These are phyloP conservation scores for Cydia amplana DNA, from an alignment of 1,140 invertebrate genomes.

Conservation along the genomic window DNA sequence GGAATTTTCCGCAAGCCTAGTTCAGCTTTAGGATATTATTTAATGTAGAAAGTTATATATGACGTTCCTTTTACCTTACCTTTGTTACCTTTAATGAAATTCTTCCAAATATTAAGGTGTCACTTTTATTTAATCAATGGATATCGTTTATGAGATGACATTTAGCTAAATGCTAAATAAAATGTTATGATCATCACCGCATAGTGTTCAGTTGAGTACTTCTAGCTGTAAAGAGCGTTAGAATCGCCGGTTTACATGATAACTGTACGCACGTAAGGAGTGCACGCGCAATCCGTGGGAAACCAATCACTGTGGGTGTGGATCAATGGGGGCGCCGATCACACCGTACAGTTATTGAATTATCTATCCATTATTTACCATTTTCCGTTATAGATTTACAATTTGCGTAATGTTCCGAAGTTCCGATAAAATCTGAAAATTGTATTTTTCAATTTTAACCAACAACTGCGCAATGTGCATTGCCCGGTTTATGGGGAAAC, in stretches of 20 bases:
- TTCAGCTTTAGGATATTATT: neutral
- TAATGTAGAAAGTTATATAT: neutral
- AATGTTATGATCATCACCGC: no score
- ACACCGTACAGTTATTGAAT: slow-evolving; percentile 28
- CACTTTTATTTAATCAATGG: no score
- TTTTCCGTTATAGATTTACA: neutral
- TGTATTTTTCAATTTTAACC: neutral
- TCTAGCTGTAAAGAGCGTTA: neutral
- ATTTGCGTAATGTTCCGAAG: neutral
- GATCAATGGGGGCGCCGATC: slow-evolving; percentile 30
- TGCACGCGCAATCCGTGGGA: slow-evolving; percentile 22
- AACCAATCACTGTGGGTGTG: slow-evolving; percentile 22
- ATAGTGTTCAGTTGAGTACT: neutral
- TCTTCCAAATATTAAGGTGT: neutral
- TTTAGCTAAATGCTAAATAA: no score
- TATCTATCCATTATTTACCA: slow-evolving; percentile 14
- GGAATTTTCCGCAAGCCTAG: slow-evolving; percentile 8
- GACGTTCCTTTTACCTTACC: no score
- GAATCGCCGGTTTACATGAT: neutral
- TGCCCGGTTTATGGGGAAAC: no score
- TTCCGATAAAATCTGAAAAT: neutral
- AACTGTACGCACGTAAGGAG: slow-evolving; percentile 6
- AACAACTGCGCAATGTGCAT: no score
- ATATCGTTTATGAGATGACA: no score
- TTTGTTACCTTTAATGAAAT: no score